These are phyloP conservation scores for Leptodactylus fuscus DNA, from an alignment of 2,113 vertebrate genomes.

Conservation along the genomic window DNA sequence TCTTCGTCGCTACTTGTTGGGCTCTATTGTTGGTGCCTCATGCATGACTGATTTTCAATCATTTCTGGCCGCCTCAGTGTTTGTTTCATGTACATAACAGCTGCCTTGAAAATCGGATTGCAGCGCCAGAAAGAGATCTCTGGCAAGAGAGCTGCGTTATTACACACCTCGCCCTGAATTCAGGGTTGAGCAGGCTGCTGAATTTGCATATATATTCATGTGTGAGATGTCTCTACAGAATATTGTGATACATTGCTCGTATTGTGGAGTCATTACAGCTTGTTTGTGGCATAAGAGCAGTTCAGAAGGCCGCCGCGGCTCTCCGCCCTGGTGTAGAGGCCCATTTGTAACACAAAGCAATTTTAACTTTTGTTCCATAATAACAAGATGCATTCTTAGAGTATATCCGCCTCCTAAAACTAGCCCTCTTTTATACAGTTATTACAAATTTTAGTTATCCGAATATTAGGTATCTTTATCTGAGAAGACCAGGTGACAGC, in stretches of 20 bases:
- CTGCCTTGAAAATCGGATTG: constrained; percentile 43
- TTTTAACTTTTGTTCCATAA: neutral
- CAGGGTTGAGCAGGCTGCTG: constrained; percentile 16
- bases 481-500: neutral
- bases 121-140: constrained; percentile 35
- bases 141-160: constrained; percentile 18
- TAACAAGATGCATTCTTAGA: neutral
- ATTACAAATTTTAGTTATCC: neutral
- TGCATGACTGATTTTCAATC: constrained; percentile 57
- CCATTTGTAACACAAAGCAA: neutral
- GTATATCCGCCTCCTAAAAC: neutral
- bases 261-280: neutral
- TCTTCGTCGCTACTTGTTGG: constrained; percentile 54
- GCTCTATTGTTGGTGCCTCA: constrained; percentile 52
- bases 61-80: constrained; percentile 47
- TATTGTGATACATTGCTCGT: constrained; percentile 14
- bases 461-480: neutral
- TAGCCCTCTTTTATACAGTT: neutral
- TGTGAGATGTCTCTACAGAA: constrained; percentile 14
- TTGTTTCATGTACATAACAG: constrained; percentile 48
- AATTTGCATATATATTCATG: constrained; percentile 32
- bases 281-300: neutral
- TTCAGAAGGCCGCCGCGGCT: neutral
- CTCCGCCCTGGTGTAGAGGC: neutral
- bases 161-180: constrained; percentile 30